A percentile compares a stretch with the other conserved stretches of the same genome.
These are phyloP conservation scores for Gambusia affinis DNA, from an alignment of 2,113 vertebrate species.

Conservation along the genomic window DNA sequence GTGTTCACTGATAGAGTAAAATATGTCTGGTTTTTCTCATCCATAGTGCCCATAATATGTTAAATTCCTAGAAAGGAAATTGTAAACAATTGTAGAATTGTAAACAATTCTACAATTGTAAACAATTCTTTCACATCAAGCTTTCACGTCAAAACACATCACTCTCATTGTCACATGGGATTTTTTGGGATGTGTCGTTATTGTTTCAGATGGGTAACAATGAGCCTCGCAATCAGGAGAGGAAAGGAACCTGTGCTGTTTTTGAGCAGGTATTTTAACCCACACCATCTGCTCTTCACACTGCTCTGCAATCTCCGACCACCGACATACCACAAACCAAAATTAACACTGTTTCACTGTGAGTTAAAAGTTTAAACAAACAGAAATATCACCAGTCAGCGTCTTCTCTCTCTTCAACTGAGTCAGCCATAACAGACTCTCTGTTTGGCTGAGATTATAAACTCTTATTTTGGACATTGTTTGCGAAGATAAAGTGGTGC, in stretches of 20 bases:
- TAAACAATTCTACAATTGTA: conserved; percentile 4
- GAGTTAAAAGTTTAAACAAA: conserved; percentile 79
- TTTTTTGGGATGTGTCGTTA: background rate
- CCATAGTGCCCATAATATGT: conserved; percentile 25
- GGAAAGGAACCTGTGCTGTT: conserved; percentile 36
- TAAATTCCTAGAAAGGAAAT: background rate
- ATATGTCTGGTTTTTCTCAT: conserved; percentile 27
- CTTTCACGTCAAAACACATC: conserved; percentile 8
- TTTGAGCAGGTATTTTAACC: conserved; percentile 62
- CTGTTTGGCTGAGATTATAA: conserved; percentile 69
- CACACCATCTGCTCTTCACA: conserved; percentile 69
- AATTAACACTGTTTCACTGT: conserved; percentile 72
- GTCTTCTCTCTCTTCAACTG: conserved; percentile 57
- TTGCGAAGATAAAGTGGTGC: conserved; percentile 55
- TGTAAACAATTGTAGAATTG: background rate
- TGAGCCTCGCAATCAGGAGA: conserved; percentile 18
- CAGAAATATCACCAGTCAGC: conserved; percentile 79
- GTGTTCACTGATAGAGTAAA: conserved; percentile 47
- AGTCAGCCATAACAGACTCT: conserved; percentile 60
- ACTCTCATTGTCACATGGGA: background rate
- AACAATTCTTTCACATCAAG: conserved; percentile 10
- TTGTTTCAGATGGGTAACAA: conserved; percentile 1
- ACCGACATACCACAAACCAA: conserved; percentile 75
- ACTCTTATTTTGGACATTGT: conserved; percentile 67
- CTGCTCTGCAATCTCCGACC: conserved; percentile 62